A percentile compares a stretch with the other conserved stretches of the same genome.
These are phyloP conservation scores for Trichomycterus rosablanca DNA, from an alignment of 2,113 vertebrate species.

Conservation along the genomic window DNA sequence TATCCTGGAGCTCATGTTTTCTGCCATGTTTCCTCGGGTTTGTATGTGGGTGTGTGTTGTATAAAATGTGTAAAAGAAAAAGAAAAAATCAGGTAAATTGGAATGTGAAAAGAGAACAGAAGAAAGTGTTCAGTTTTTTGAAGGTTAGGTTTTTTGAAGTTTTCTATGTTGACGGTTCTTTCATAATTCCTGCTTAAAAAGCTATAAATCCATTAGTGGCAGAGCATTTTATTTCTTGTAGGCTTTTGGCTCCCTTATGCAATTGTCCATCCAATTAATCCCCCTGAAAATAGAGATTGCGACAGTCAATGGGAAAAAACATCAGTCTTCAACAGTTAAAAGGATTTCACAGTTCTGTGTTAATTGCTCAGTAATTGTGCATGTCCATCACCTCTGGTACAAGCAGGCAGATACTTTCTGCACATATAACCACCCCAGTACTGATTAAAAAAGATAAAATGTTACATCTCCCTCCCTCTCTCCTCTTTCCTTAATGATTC, in stretches of 20 bases:
- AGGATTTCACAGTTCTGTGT: constrained; percentile 38
- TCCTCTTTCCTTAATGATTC: no score
- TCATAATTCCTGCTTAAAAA: constrained; percentile 19
- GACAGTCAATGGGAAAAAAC: constrained; percentile 33
- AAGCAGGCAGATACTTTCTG: no score
- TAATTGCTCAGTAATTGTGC: constrained; percentile 42
- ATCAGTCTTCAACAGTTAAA: constrained; percentile 30
- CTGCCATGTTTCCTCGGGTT: constrained; percentile 50
- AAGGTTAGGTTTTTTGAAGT: no score
- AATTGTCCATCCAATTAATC: constrained; percentile 35
- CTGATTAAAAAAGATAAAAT: no score
- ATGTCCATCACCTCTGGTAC: constrained; percentile 29
- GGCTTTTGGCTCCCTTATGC: constrained; percentile 12
- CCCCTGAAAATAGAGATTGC: constrained; percentile 53
- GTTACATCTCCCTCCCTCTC: no score
- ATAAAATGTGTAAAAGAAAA: not conserved
- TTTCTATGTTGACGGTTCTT: not conserved
- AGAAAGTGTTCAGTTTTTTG: not conserved
- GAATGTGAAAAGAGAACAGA: not conserved
- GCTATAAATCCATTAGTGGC: constrained; percentile 34
- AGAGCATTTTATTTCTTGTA: constrained; percentile 14
- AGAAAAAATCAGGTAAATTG: not conserved
- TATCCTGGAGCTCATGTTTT: constrained; percentile 59
- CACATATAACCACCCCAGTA: no score
- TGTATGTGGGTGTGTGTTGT: no score